Percentiles rank a stretch among this genome's conserved stretches.
Evolutionary conservation across 1,140 invertebrate genomes (phyloP).

Genomic region (Venustaconcha ellipsiformis): DNA sequence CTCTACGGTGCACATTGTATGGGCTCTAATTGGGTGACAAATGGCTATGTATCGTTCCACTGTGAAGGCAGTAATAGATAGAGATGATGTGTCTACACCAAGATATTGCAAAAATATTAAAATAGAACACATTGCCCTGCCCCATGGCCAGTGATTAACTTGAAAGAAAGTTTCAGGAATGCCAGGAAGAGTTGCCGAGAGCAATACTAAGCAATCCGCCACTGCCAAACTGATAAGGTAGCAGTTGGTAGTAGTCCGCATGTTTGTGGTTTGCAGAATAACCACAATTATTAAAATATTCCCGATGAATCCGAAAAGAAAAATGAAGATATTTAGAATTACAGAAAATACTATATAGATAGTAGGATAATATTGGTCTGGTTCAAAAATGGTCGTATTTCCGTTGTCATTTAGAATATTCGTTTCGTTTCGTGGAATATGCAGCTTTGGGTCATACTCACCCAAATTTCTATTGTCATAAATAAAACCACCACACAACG

Average conservation of each 20-base stretch:
- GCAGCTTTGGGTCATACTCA: no score
- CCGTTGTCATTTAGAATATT: no score
- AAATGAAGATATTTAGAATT: slow-evolving; percentile 43
- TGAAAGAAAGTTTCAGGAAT: slow-evolving; percentile 77
- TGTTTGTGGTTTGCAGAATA: slow-evolving; percentile 64
- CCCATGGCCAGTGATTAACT: slow-evolving; percentile 75
- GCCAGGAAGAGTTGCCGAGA: slow-evolving; percentile 73
- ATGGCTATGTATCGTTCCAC: slow-evolving; percentile 95
- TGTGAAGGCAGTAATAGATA: slow-evolving; percentile 94
- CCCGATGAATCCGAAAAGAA: slow-evolving; percentile 61
- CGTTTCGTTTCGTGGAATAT: no score
- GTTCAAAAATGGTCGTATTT: no score
- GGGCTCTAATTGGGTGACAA: slow-evolving; percentile 90
- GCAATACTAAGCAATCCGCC: slow-evolving; percentile 89
- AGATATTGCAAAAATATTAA: slow-evolving; percentile 78
- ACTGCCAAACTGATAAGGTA: slow-evolving; percentile 93
- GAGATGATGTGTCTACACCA: slow-evolving; percentile 86
- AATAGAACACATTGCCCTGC: slow-evolving; percentile 73
- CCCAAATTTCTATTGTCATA: no score
- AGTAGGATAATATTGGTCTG: slow-evolving; percentile 22
- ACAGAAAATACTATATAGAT: slow-evolving; percentile 41
- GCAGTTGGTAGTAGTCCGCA: slow-evolving; percentile 82
- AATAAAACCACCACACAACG: no score
- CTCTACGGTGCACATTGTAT: slow-evolving; percentile 77
- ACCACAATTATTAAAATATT: slow-evolving; percentile 71